These are phyloP conservation scores for Euphonia xanthogaster DNA, from an alignment of 2,797 vertebrate species.

Conservation along the genomic window DNA sequence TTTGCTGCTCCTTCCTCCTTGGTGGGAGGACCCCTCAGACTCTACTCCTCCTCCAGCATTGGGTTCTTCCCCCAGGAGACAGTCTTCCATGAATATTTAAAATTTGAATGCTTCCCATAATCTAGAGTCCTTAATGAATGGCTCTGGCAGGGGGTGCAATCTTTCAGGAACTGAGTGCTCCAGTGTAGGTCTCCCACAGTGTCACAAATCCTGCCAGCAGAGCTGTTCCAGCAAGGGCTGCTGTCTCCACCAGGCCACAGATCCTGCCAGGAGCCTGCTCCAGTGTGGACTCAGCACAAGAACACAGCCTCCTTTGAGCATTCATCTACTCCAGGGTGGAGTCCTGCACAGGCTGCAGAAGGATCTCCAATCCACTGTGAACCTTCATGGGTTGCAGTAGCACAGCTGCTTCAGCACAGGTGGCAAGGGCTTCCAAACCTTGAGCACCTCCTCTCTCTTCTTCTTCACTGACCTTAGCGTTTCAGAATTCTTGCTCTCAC, in stretches of 20 bases:
- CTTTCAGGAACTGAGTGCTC: background rate
- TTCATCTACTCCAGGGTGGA: background rate
- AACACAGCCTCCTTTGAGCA: background rate
- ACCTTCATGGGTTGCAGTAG: background rate
- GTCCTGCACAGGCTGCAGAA: background rate
- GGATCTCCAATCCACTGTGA: background rate
- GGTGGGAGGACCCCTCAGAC: background rate
- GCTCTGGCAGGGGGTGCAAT: background rate
- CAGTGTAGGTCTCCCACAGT: background rate
- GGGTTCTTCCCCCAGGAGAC: background rate
- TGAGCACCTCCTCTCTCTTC: background rate
- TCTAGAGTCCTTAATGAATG: background rate
- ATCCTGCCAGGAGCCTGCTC: background rate
- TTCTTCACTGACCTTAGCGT: no score
- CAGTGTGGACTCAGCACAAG: background rate
- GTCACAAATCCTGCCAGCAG: background rate
- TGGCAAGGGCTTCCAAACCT: background rate
- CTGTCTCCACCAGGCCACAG: background rate
- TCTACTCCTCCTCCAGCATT: background rate
- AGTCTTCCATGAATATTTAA: background rate
- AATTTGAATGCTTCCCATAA: background rate
- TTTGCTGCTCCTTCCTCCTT: background rate
- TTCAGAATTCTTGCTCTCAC: background rate
- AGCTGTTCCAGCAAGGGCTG: background rate
- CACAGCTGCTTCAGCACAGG: accelerated